Evolutionary conservation across 2,888 invertebrate genomes (phyloP), one percentile per base, ranked within the genome.

Genomic region (Nemapogon koenigi): DNA sequence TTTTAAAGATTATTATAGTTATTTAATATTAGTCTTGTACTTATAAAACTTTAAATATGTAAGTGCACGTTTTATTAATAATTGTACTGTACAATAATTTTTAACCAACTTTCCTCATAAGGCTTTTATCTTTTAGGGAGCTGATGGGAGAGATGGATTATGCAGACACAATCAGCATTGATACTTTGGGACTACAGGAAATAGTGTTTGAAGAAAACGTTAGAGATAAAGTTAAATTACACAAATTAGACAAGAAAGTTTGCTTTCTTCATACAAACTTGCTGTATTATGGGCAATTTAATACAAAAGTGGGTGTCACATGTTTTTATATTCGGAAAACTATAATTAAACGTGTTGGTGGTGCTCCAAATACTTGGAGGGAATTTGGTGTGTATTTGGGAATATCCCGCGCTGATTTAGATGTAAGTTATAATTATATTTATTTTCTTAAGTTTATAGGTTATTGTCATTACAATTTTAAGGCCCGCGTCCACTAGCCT

Each of bases 301-400:
- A 67, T 41, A 60, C 72, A 4, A 59, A 64, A 25, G 60, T 66
- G 48, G 75, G 76, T 17, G 38, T 53, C 35, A 58, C 59, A 6
- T 73, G 75, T 43, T 70, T 69, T 43, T 66, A 72, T 41, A 62
- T 66, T 19, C 76, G 76, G 76, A 63, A 56, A 44, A 62, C 55
- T 2, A 44, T 76, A 13, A 54, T 78, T 3, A 73, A 66, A 41
- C 63, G 59, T 49, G 53, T 76, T 3, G 75, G 75, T 16, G 75
- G 76, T 2, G 59, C 69, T 10, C 62, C 60, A 2, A 61, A 73
- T 49, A 66, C 64, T 16, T 78, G 76, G 75, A 59, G 54, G 40
- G 70, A 72, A 30, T 54, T 78, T 25, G 78, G 78, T n/a, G 51
- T 57, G 47, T 52, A 50, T 38, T 48, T 78, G 26, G 68, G 63